A percentile compares a stretch with the other conserved stretches of the same genome.
Conservation (phyloP, 2,888 invertebrate genomes). For the Pinctada fucata region DNA sequence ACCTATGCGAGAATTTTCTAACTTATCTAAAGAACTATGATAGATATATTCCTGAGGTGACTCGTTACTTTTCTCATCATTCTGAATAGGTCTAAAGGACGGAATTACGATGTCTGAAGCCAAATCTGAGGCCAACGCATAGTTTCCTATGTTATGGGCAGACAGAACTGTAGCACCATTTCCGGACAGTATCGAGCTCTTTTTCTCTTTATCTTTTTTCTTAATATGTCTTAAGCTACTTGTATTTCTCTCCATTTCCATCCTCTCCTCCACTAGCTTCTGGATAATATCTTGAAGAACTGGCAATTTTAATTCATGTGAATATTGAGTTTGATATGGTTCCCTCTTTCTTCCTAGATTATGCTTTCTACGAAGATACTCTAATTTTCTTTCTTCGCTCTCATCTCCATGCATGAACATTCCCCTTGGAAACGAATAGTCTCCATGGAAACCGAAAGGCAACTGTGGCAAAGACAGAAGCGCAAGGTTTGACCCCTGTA, state of each 20-base stretch:
- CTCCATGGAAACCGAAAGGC: slow-evolving; percentile 25
- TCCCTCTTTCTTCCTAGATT: slow-evolving; percentile 64
- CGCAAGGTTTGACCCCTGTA: slow-evolving; percentile 43
- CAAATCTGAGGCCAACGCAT: slow-evolving; percentile 23
- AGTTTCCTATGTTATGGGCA: slow-evolving; percentile 24
- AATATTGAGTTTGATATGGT: slow-evolving; percentile 58
- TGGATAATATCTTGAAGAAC: slow-evolving; percentile 75
- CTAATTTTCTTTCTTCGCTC: slow-evolving; percentile 62
- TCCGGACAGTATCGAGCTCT: slow-evolving; percentile 19
- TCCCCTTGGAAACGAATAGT: slow-evolving; percentile 45
- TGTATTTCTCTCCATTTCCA: slow-evolving; percentile 69
- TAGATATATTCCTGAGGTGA: slow-evolving; percentile 35
- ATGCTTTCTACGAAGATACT: slow-evolving; percentile 71
- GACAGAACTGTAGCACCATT: slow-evolving; percentile 10
- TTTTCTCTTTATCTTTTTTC: slow-evolving; percentile 32
- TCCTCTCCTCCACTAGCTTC: slow-evolving; percentile 74
- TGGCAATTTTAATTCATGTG: slow-evolving; percentile 69
- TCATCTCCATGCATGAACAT: slow-evolving; percentile 43
- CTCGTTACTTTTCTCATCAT: slow-evolving; percentile 39
- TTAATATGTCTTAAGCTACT: slow-evolving; percentile 28
- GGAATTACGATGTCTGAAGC: slow-evolving; percentile 93
- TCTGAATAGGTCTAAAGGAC: slow-evolving; percentile 84
- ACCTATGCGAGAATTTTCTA: slow-evolving; percentile 70
- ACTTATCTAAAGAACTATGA: slow-evolving; percentile 58
- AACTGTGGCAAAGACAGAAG: slow-evolving; percentile 44